phyloP scores from a whole-genome alignment of 2,888 invertebrate genomes.

The Metalampra italica region DNA sequence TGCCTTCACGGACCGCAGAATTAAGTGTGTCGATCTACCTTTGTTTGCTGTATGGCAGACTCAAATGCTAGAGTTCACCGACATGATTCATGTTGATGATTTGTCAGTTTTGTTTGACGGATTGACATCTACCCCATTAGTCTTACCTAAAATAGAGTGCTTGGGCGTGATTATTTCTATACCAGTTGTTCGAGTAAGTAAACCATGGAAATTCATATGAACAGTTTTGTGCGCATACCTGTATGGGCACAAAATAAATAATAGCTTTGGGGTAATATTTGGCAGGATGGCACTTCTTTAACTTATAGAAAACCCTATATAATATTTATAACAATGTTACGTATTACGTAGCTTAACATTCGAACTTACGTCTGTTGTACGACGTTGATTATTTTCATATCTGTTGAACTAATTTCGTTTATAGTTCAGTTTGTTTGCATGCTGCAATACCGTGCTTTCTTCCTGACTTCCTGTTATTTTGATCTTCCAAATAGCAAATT shows the following conservation, averaged over 20 bases:
- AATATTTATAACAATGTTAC: no score
- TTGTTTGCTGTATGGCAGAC: background rate
- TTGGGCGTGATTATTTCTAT: slow-evolving; percentile 12
- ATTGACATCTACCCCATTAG: slow-evolving; percentile 15
- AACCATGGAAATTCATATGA: no score
- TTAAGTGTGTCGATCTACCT: background rate
- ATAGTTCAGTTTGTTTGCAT: no score
- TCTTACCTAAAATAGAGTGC: slow-evolving; percentile 22
- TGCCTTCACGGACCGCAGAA: no score
- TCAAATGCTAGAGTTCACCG: slow-evolving; percentile 51
- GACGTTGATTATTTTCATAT: background rate
- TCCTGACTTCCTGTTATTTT: background rate
- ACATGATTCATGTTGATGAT: slow-evolving; percentile 39
- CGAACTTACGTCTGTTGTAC: background rate
- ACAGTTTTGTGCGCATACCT: no score
- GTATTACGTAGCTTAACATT: no score
- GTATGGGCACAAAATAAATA: no score
- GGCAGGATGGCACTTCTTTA: no score
- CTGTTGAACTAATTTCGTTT: no score
- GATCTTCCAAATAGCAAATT: background rate
- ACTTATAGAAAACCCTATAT: no score
- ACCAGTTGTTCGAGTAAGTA: background rate
- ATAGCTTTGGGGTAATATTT: no score
- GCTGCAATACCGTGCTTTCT: no score
- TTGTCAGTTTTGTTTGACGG: slow-evolving; percentile 36